phyloP scores from a whole-genome alignment of 2,797 vertebrate species.

The Malurus leucopterus region DNA sequence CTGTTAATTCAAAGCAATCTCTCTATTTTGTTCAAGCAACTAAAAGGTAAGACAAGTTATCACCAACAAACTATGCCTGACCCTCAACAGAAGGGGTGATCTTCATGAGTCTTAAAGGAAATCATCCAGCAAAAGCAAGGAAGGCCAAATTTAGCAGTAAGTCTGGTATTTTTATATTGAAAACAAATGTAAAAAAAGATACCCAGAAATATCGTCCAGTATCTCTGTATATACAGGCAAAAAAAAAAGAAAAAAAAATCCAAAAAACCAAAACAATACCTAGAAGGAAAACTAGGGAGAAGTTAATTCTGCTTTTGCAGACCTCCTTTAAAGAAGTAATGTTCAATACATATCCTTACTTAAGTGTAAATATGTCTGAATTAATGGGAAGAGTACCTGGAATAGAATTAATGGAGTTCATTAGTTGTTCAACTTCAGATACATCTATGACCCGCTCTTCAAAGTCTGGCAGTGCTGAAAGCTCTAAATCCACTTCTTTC shows the following conservation, averaged over 20 bases:
- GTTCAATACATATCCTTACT: not conserved
- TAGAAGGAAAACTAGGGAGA: not conserved
- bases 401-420: constrained; percentile 86
- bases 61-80: not conserved
- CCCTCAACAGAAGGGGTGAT: not conserved
- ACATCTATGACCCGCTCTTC: constrained; percentile 78
- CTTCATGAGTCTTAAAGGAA: not conserved
- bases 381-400: constrained; percentile 76
- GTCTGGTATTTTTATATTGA: not conserved
- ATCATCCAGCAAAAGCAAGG: not conserved
- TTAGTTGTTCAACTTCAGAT: constrained; percentile 87
- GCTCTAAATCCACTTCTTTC: constrained; percentile 75
- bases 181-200: not conserved
- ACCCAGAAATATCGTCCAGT: not conserved
- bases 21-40: not conserved
- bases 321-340: not conserved
- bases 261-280: too few species aligned
- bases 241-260: not conserved
- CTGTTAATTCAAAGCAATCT: not conserved
- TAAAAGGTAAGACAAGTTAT: not conserved
- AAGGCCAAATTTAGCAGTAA: not conserved
- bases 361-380: constrained; percentile 38
- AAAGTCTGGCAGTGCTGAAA: constrained; percentile 79
- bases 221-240: not conserved
- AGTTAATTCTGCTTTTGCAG: not conserved